Evolutionary conservation across 2,888 invertebrate species (phyloP), one percentile per base, ranked within the genome.

Genomic region (Leucophenga montana): DNA sequence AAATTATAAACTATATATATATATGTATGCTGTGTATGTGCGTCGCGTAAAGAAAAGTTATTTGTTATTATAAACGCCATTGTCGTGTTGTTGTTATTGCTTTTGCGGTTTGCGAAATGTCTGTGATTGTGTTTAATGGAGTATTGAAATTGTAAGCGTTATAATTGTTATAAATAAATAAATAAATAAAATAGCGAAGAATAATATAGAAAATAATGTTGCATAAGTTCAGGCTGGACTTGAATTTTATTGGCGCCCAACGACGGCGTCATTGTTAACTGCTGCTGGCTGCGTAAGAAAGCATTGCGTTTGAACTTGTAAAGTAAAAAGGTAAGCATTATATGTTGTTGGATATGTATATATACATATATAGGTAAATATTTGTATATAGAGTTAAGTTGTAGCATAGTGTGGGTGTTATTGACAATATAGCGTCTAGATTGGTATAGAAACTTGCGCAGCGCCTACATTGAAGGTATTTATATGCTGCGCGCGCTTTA

Each of bases 161-260:
- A 48, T 44, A 20, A 66, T 50, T 61, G 5, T 53, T 48, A 39
- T 50, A 66, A 64, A 48, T 54, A 68, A 57, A 67, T 69, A 71
- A 66, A 54, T 39, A 64, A 72, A 71, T 66, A 59, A 56, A 68
- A 69, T 54, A 64, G 70, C 70, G 69, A 67, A 67, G 59, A 62
- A 68, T 9, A n/a, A 18, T 27, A 20, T 22, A 57, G 16, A 62
- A 57, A 44, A 44, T 46, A 77, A 84, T 78, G 85, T 85, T 85
- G 85, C 85, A 85, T 85, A 85, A 85, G 85, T 72, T 76, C 71
- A 77, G 84, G 80, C 80, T 70, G 53, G 48, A 39, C 39, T 66
- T 66, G 76, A 79, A 78, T 84, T 81, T 82, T 78, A 82, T 84
- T 84, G 82, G 82, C 81, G 84, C 84, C 77, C 83, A 71, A 71